Evolutionary conservation across 2,888 invertebrate genomes (phyloP).

Genomic region (Machimus atricapillus): DNA sequence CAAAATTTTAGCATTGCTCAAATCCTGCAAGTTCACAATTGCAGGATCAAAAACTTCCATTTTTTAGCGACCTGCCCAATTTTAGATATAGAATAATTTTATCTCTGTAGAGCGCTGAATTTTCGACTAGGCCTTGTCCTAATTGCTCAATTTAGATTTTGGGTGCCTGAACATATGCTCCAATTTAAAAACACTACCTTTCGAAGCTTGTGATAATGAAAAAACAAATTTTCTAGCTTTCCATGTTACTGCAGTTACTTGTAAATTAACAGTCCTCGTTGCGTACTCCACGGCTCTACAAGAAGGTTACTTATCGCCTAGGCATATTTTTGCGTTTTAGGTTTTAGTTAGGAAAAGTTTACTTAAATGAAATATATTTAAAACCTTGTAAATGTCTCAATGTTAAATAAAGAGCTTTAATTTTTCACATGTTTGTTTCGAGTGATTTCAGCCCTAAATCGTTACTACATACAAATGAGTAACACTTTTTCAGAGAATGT

Average conservation of each 20-base stretch:
- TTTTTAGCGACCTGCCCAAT: too few relatives aligned
- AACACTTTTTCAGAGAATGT: neutral
- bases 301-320: neutral
- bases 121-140: neutral
- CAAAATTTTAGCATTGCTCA: neutral
- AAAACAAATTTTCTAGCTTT: neutral
- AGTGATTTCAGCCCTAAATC: too few relatives aligned
- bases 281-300: neutral
- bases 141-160: neutral
- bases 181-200: neutral
- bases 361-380: neutral
- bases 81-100: too few relatives aligned
- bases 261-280: neutral
- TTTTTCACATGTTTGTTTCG: neutral
- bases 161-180: neutral
- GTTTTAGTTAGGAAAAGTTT: neutral
- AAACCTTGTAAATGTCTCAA: neutral
- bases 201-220: neutral
- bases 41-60: neutral
- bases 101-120: neutral
- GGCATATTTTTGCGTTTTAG: neutral
- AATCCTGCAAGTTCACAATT: neutral
- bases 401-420: neutral
- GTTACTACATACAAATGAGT: neutral
- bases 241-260: neutral